phyloP scores from a whole-genome alignment of 2,113 vertebrate genomes.

The Carlito syrichta region DNA sequence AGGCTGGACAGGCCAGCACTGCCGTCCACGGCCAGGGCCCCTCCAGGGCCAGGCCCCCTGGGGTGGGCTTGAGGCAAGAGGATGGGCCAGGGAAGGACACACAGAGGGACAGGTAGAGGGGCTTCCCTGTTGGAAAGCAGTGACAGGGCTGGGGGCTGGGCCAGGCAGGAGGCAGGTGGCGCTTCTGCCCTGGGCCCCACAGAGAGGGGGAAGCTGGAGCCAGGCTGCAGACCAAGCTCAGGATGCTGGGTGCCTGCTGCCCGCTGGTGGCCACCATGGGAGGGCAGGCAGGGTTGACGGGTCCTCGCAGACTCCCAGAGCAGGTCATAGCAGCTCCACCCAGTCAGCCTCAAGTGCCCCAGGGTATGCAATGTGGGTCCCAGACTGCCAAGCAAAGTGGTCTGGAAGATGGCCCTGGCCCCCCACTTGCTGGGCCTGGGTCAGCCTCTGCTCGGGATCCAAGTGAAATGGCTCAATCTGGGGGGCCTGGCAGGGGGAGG shows the following conservation, averaged over 20 bases:
- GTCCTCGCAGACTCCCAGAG: not conserved
- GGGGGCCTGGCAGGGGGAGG: not conserved
- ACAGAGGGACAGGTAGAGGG: no score
- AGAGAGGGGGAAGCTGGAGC: not conserved
- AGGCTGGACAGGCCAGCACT: not conserved
- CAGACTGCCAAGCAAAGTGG: not conserved
- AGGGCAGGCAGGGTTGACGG: not conserved
- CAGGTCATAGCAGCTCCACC: no score
- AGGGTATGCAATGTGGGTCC: no score
- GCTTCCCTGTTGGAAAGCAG: not conserved
- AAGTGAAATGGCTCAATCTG: rapidly evolving
- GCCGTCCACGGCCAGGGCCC: no score
- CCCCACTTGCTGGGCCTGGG: not conserved
- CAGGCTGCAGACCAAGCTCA: not conserved
- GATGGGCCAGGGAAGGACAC: not conserved
- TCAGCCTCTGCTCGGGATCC: not conserved
- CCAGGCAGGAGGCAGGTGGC: no score
- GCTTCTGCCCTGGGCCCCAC: not conserved
- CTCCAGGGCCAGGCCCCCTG: no score
- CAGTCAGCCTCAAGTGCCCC: no score
- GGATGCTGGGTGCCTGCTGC: no score
- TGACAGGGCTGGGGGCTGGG: not conserved
- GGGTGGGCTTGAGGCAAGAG: no score
- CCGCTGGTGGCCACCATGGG: not conserved
- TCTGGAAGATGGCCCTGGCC: not conserved